Conservation (phyloP, 2,888 invertebrate genomes). For the Tipula unca region DNA sequence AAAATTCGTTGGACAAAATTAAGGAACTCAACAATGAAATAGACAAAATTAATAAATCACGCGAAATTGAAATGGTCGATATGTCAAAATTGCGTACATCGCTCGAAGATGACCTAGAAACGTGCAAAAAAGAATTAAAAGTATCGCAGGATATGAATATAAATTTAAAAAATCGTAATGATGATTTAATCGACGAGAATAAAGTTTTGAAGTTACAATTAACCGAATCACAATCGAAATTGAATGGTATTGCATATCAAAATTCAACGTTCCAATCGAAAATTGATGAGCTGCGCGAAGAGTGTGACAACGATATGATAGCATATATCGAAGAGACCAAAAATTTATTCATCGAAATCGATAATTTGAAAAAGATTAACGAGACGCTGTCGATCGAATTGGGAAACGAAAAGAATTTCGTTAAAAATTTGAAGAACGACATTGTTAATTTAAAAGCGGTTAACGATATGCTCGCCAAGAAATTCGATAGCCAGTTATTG, state of each 20-base stretch:
- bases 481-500: slow-evolving; percentile 26
- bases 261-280: slow-evolving; percentile 33
- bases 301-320: slow-evolving; percentile 37
- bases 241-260: slow-evolving; percentile 32
- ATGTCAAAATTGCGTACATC: not conserved
- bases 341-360: slow-evolving; percentile 34
- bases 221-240: slow-evolving; percentile 26
- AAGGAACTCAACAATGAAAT: slow-evolving; percentile 33
- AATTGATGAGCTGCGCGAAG: slow-evolving; percentile 32
- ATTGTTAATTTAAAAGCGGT: slow-evolving; percentile 37
- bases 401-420: slow-evolving; percentile 37
- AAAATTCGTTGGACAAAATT: slow-evolving; percentile 22
- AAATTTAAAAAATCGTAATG: slow-evolving; percentile 18
- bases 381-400: slow-evolving; percentile 37
- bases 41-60: slow-evolving; percentile 28
- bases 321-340: slow-evolving; percentile 35
- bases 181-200: slow-evolving; percentile 16
- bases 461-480: slow-evolving; percentile 30
- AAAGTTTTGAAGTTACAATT: not conserved
- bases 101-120: not conserved
- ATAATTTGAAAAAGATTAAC: slow-evolving; percentile 36
- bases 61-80: not conserved
- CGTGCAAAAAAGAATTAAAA: not conserved
- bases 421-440: slow-evolving; percentile 37
- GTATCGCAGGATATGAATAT: slow-evolving; percentile 2